These are phyloP conservation scores for Corythornis leucogaster DNA, from an alignment of 2,797 vertebrate species.

Conservation along the genomic window DNA sequence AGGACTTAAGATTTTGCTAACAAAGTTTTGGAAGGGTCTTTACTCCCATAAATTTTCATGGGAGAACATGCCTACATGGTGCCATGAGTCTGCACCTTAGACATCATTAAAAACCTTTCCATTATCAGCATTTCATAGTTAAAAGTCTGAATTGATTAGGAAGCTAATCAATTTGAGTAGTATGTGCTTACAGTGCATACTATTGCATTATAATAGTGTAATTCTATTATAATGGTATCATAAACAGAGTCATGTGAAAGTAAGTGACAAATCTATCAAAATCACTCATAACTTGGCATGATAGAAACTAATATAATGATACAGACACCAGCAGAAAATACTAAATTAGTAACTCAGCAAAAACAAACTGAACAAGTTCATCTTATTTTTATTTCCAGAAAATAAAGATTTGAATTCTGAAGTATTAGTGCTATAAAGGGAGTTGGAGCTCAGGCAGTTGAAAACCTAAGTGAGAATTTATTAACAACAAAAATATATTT, in stretches of 20 bases:
- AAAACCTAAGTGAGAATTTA: conserved; percentile 37
- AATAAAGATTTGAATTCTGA: background rate
- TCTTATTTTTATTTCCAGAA: background rate
- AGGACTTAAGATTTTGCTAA: background rate
- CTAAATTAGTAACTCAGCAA: background rate
- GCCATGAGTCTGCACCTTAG: background rate
- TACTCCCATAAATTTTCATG: background rate
- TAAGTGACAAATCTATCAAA: background rate
- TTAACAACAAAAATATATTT: conserved; percentile 16
- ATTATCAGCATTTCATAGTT: background rate
- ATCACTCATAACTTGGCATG: background rate
- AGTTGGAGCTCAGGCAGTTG: background rate
- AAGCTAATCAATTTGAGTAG: background rate
- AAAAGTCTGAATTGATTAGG: background rate
- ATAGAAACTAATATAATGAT: background rate
- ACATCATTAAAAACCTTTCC: background rate
- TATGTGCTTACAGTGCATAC: background rate
- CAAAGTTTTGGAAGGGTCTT: background rate
- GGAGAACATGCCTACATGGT: background rate
- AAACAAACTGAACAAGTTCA: background rate
- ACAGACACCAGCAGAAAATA: background rate
- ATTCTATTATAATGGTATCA: background rate
- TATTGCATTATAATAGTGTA: background rate
- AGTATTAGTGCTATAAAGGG: background rate
- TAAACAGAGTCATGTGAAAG: background rate